These are phyloP conservation scores for Pseudomyrmex sp. DNA, from an alignment of 1,140 invertebrate genomes.

Conservation along the genomic window DNA sequence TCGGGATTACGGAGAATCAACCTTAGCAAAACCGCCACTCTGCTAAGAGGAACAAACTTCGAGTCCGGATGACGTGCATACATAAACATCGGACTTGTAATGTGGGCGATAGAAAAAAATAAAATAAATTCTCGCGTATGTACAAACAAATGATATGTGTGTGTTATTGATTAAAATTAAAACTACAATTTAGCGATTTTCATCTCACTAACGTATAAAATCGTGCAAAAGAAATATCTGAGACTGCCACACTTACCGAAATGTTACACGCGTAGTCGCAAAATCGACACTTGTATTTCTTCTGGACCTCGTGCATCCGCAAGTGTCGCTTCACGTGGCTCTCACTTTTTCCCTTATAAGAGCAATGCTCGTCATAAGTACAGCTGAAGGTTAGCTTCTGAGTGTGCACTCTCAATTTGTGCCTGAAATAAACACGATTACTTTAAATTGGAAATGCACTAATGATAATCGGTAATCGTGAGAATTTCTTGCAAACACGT, in stretches of 20 bases:
- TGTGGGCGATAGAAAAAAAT: background rate
- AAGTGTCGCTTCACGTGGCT: slow-evolving; percentile 92
- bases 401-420: slow-evolving; percentile 66
- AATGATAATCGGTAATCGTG: slow-evolving; percentile 28
- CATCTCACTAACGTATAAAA: background rate
- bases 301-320: slow-evolving; percentile 91
- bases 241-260: slow-evolving; percentile 85
- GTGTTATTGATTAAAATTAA: slow-evolving; percentile 33
- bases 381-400: slow-evolving; percentile 70
- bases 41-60: slow-evolving; percentile 33
- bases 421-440: slow-evolving; percentile 74
- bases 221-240: background rate
- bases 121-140: background rate
- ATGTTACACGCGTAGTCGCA: slow-evolving; percentile 92
- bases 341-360: slow-evolving; percentile 88
- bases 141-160: too few relatives aligned
- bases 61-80: slow-evolving; percentile 18
- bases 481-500: background rate
- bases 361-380: slow-evolving; percentile 83
- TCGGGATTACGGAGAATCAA: slow-evolving; percentile 14
- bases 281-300: slow-evolving; percentile 93
- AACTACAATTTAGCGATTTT: background rate
- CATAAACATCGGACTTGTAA: background rate
- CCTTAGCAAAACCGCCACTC: slow-evolving; percentile 8
- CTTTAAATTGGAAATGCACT: slow-evolving; percentile 7